Evolutionary conservation across 2,113 vertebrate species (phyloP).

Genomic region (Pachypanchax playfairii): DNA sequence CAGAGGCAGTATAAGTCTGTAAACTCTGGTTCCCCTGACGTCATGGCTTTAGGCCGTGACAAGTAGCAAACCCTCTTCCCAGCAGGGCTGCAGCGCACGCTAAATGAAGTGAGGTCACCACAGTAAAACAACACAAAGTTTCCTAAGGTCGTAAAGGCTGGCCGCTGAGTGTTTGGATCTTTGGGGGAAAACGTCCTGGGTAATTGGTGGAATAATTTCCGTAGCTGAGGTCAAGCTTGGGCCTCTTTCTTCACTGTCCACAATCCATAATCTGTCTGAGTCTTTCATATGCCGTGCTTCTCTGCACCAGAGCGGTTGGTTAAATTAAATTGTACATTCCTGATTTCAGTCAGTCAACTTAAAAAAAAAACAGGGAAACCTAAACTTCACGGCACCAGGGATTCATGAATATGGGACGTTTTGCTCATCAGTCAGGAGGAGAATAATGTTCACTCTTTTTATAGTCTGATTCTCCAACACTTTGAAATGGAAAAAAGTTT

Average conservation of each 20-base stretch:
- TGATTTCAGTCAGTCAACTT: too few species aligned
- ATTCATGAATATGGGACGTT: too few species aligned
- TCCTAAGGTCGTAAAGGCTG: constrained; percentile 71
- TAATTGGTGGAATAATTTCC: constrained; percentile 76
- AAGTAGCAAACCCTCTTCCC: constrained; percentile 61
- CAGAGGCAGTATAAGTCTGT: constrained; percentile 39
- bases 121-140: constrained; percentile 76
- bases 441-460: too few species aligned
- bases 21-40: constrained; percentile 54
- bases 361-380: too few species aligned
- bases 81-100: constrained; percentile 55
- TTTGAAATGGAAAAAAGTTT: too few species aligned
- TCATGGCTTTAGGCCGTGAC: constrained; percentile 60
- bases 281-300: constrained; percentile 36
- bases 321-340: too few species aligned
- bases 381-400: too few species aligned
- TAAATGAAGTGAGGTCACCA: constrained; percentile 67
- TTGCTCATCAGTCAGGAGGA: too few species aligned
- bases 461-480: too few species aligned
- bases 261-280: constrained; percentile 35
- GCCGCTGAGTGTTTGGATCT: constrained; percentile 61
- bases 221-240: constrained; percentile 74
- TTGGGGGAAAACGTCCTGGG: constrained; percentile 65
- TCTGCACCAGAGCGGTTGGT: constrained; percentile 37
- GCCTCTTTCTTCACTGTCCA: constrained; percentile 58